Evolutionary conservation across 1,140 invertebrate species (phyloP).

Genomic region (Pseudomyrmex pallidus): DNA sequence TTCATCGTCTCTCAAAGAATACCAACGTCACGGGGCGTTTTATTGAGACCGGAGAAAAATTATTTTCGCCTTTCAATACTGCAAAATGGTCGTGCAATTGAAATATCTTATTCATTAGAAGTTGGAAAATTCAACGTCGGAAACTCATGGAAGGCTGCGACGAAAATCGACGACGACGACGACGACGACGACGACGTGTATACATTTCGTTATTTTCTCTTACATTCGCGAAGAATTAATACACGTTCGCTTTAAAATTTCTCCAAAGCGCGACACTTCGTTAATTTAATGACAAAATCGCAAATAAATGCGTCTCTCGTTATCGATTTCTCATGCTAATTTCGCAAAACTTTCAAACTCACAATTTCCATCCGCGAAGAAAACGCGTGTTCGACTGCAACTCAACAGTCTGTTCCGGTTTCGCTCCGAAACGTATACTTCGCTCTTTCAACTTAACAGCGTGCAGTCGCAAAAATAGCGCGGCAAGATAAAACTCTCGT

Average conservation of each 20-base stretch:
- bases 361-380: too few species aligned
- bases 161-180: too few species aligned
- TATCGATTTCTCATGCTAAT: neutral
- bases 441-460: constrained; percentile 26
- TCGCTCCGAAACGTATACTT: neutral
- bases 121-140: neutral
- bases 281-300: neutral
- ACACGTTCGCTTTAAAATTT: neutral
- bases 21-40: neutral
- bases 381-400: neutral
- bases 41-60: neutral
- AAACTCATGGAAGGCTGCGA: neutral
- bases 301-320: neutral
- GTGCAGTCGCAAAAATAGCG: constrained; percentile 43
- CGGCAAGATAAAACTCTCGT: constrained; percentile 43
- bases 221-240: neutral
- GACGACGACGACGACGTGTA: neutral
- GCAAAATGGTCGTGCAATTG: neutral
- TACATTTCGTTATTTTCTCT: neutral
- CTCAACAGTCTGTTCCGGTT: constrained; percentile 3
- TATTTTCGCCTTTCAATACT: neutral
- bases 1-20: neutral
- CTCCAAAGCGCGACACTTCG: neutral
- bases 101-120: constrained; percentile 15
- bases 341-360: neutral